These are phyloP conservation scores for Coregonus ussuriensis DNA, from an alignment of 2,797 vertebrate genomes.

Conservation along the genomic window DNA sequence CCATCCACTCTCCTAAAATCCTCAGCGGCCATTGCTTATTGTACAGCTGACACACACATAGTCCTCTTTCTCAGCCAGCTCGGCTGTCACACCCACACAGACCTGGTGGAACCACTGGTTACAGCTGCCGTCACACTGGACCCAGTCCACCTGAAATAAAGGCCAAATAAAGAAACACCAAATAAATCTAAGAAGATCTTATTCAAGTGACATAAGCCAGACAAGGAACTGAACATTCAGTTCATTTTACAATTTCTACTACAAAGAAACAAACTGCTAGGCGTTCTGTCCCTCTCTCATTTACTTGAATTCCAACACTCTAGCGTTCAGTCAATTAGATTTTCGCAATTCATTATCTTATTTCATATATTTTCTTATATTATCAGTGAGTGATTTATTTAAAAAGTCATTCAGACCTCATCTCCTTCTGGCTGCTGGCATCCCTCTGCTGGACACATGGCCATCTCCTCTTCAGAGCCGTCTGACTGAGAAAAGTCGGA, in stretches of 20 bases:
- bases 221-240: neutral
- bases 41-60: constrained; percentile 91
- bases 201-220: neutral
- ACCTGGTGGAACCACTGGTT: constrained; percentile 99
- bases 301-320: neutral
- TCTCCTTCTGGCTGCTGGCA: constrained; percentile 96
- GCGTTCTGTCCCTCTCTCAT: neutral
- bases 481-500: constrained; percentile 90
- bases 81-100: constrained; percentile 92
- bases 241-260: neutral
- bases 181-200: neutral
- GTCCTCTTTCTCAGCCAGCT: constrained; percentile 95
- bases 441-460: constrained; percentile 88
- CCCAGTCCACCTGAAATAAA: constrained; percentile 90
- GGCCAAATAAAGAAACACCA: neutral
- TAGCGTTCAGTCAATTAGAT: neutral
- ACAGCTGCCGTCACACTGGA: constrained; percentile 98
- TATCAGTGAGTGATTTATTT: neutral
- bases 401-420: constrained; percentile 79
- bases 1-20: constrained; percentile 75
- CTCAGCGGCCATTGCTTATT: constrained; percentile 73
- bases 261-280: neutral
- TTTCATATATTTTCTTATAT: neutral
- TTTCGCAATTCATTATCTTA: neutral
- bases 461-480: constrained; percentile 93